phyloP scores from a whole-genome alignment of 1,140 invertebrate species.

The Nixonia krombeini region DNA sequence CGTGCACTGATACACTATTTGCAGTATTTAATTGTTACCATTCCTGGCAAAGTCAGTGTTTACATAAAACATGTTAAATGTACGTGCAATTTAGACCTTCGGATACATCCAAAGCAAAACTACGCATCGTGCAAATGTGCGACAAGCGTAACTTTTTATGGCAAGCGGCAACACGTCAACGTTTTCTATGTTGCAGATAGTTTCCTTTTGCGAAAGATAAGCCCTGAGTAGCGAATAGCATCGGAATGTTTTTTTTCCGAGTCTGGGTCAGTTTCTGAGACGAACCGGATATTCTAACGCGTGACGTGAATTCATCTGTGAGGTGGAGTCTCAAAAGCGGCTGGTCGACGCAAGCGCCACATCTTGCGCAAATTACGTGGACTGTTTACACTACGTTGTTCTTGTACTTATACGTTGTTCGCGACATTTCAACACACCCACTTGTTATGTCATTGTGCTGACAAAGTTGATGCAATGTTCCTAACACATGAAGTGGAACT shows the following conservation, averaged over 20 bases:
- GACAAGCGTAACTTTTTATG: slow-evolving; percentile 36
- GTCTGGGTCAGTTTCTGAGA: slow-evolving; percentile 18
- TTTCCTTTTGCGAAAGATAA: slow-evolving; percentile 48
- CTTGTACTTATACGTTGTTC: too few species aligned
- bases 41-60: background rate
- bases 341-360: too few species aligned
- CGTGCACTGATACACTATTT: background rate
- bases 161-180: slow-evolving; percentile 30
- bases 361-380: too few species aligned
- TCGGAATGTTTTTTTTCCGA: slow-evolving; percentile 22
- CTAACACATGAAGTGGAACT: too few species aligned
- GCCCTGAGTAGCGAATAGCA: slow-evolving; percentile 13
- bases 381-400: too few species aligned
- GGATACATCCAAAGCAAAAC: slow-evolving; percentile 19
- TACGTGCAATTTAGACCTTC: background rate
- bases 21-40: too few species aligned
- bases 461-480: too few species aligned
- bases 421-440: too few species aligned
- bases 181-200: slow-evolving; percentile 32
- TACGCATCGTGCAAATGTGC: slow-evolving; percentile 15
- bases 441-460: too few species aligned
- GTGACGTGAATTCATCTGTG: background rate
- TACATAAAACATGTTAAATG: too few species aligned
- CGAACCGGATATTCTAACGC: slow-evolving; percentile 12
- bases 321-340: background rate